Evolutionary conservation across 2,113 vertebrate species (phyloP), one percentile per base, ranked within the genome.

Genomic region (Amazona vittata): DNA sequence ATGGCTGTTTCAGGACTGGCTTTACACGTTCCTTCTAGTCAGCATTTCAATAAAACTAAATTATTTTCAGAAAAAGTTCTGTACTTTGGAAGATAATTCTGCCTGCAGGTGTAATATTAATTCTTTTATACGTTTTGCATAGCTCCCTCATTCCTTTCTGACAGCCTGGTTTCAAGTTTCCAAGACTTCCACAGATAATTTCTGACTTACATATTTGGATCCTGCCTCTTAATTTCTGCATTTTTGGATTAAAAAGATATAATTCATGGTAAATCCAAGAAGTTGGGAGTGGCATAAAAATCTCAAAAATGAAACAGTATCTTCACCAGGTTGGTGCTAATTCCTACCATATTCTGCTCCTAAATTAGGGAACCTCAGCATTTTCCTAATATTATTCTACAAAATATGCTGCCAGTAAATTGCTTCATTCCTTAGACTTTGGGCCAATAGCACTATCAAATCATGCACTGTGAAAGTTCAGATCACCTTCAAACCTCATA

Each of bases 81-180:
- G 20, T 37, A 19, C 11, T 87, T 93, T 43, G 44, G 28, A 88
- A 67, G 37, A 77, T n/a, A 82, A 57, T 92, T 94, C 31, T 86
- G 44, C 64, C 75, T 95, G 22, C 67, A 93, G 82, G 71, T 94
- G 18, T 70, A 74, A 76, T 67, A 67, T 50, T 69, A 71, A 76
- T 76, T 90, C n/a, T 52, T 86, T 44, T 49, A 41, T 78, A 79
- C 14, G 37, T 90, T 78, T 62, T 82, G 21, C 50, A 63, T 85
- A 22, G 31, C 65, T 83, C 20, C 12, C 26, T 83, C 60, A 65
- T 86, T 85, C 74, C 60, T 92, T 93, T 87, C 39, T 86, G 76
- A 39, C 70, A 79, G 57, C 11, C 57, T 71, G 46, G 49, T 84
- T 94, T 96, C 65, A 76, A 35, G 59, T 95, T 96, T 87, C 64